Conservation (phyloP, 2,113 vertebrate genomes). For the Miniopterus natalensis region DNA sequence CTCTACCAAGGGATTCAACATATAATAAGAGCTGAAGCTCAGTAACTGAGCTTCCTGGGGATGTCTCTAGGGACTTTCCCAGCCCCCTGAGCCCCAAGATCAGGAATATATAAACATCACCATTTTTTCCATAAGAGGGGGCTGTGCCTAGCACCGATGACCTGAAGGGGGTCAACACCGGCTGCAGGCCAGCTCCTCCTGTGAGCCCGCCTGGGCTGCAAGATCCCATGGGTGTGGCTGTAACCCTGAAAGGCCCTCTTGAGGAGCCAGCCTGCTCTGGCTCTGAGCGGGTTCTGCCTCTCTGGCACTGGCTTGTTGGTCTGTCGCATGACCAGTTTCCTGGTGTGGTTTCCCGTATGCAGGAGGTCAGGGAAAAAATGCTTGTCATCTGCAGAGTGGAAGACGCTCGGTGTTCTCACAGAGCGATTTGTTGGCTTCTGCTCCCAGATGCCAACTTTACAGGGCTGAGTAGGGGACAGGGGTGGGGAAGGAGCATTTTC, state of each 20-base stretch:
- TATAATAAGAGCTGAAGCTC: background rate
- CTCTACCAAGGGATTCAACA: background rate
- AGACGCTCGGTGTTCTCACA: background rate
- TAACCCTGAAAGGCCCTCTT: background rate
- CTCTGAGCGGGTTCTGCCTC: background rate
- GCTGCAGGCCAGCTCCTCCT: too few relatives aligned
- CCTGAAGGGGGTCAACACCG: background rate
- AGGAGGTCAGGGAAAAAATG: background rate
- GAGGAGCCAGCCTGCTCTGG: background rate
- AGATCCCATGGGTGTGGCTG: fast-evolving
- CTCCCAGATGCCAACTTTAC: background rate
- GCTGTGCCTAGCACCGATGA: fast-evolving
- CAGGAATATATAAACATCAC: background rate
- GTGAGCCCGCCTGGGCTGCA: background rate
- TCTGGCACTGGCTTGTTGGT: background rate
- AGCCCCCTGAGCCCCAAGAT: background rate
- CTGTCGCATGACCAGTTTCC: background rate
- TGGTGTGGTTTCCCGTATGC: background rate
- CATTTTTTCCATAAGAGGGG: background rate
- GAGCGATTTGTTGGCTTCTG: background rate
- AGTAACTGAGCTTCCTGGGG: background rate
- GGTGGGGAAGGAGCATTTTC: too few relatives aligned
- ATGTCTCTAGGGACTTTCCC: background rate
- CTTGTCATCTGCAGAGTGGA: background rate
- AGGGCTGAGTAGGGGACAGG: background rate